Conservation (phyloP, 2,113 vertebrate species). For the Nematolebias whitei region DNA sequence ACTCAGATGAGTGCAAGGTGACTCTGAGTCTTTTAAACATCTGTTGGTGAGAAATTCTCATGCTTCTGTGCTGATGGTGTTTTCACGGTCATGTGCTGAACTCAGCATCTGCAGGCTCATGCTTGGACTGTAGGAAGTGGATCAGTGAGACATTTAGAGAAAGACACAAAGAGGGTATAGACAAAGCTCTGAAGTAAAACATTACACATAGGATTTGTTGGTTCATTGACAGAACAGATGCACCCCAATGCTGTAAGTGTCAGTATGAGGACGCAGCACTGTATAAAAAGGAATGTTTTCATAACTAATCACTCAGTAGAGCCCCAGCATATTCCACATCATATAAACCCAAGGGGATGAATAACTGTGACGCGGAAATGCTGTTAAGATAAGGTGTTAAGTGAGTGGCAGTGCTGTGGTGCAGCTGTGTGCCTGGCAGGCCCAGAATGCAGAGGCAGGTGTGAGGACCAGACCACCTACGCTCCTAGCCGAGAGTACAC, state of each 20-base stretch:
- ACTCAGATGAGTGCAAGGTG: slow-evolving; percentile 47
- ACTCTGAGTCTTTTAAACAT: slow-evolving; percentile 33
- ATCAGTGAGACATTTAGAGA: slow-evolving; percentile 16
- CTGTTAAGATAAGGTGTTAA: slow-evolving; percentile 79
- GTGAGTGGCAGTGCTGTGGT: slow-evolving; percentile 72
- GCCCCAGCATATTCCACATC: slow-evolving; percentile 42
- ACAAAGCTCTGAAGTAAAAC: slow-evolving; percentile 54
- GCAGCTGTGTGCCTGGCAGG: slow-evolving; percentile 77
- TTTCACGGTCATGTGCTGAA: slow-evolving; percentile 46
- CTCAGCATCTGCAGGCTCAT: slow-evolving; percentile 42
- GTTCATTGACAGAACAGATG: slow-evolving; percentile 49
- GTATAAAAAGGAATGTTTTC: slow-evolving; percentile 52
- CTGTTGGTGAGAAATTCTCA: slow-evolving; percentile 38
- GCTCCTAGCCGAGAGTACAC: slow-evolving; percentile 21
- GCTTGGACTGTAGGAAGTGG: not conserved
- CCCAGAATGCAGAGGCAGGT: slow-evolving; percentile 54
- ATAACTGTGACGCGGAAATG: slow-evolving; percentile 55
- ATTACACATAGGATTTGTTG: slow-evolving; percentile 39
- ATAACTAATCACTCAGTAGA: slow-evolving; percentile 52
- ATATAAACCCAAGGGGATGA: slow-evolving; percentile 26
- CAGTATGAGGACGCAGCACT: slow-evolving; percentile 35
- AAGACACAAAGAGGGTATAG: slow-evolving; percentile 6
- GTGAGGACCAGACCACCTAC: slow-evolving; percentile 67
- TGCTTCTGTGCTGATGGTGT: slow-evolving; percentile 38
- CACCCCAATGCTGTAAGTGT: slow-evolving; percentile 13